Evolutionary conservation across 2,888 invertebrate genomes (phyloP).

Genomic region (Trachelus tabidus): DNA sequence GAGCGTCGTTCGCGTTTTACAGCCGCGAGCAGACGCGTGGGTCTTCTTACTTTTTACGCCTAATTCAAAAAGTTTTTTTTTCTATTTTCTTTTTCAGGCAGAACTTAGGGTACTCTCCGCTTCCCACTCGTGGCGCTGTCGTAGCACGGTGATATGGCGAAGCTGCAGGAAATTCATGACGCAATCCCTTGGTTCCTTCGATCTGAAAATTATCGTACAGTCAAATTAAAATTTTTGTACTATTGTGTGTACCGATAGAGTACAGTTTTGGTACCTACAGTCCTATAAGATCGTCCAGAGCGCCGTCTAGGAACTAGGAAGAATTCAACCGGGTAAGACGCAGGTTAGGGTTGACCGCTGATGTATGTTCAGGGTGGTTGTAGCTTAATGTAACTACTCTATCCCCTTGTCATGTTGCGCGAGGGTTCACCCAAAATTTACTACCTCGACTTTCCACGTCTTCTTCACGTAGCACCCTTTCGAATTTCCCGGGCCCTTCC

Average conservation of each 20-base stretch:
- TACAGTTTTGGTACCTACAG: background rate
- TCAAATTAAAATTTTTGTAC: too few species aligned
- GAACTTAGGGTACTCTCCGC: background rate
- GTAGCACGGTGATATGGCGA: background rate
- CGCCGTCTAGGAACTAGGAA: background rate
- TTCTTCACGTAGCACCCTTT: background rate
- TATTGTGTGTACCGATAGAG: too few species aligned
- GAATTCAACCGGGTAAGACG: background rate
- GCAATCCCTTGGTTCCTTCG: too few species aligned
- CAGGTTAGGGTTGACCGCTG: constrained; percentile 7
- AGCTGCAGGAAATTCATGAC: background rate
- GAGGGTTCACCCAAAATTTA: constrained; percentile 1
- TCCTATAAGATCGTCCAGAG: background rate
- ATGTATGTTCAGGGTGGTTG: background rate
- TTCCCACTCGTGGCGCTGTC: background rate
- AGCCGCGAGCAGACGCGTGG: constrained; percentile 1
- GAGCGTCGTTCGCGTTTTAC: constrained; percentile 23
- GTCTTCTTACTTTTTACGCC: constrained; percentile 15
- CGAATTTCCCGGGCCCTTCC: background rate
- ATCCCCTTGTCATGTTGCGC: background rate
- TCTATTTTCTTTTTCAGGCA: background rate
- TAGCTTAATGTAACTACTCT: constrained; percentile 2
- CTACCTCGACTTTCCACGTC: background rate
- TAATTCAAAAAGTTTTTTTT: constrained; percentile 21
- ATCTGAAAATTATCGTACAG: background rate